Conservation (phyloP, 2,113 vertebrate genomes). For the Eleginops maclovinus region DNA sequence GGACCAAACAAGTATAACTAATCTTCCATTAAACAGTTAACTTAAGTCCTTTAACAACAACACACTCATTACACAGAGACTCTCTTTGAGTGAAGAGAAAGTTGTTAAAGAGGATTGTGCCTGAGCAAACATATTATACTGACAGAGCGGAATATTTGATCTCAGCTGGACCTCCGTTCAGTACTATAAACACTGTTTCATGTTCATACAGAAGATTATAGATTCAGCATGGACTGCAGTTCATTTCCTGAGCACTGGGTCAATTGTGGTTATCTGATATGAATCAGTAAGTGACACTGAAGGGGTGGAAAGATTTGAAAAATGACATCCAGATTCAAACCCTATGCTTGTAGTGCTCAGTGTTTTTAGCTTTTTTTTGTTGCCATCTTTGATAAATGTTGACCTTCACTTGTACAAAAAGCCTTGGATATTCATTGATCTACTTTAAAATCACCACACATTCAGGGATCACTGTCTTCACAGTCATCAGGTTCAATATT, state of each 20-base stretch:
- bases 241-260: conserved; percentile 16
- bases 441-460: background rate
- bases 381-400: background rate
- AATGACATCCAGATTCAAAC: no score
- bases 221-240: conserved; percentile 39
- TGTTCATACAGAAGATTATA: conserved; percentile 21
- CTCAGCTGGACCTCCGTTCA: conserved; percentile 26
- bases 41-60: no score
- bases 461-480: background rate
- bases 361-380: no score
- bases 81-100: conserved; percentile 15
- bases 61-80: no score
- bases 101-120: background rate
- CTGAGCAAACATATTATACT: no score
- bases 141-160: background rate
- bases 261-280: conserved; percentile 1
- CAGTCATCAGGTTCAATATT: background rate
- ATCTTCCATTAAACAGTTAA: no score
- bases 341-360: no score
- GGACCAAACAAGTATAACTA: no score
- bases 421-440: background rate
- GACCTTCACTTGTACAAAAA: background rate
- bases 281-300: background rate
- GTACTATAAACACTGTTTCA: conserved; percentile 40
- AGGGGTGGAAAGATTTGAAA: background rate